phyloP scores from a whole-genome alignment of 2,113 vertebrate species.

The Pavo muticus region DNA sequence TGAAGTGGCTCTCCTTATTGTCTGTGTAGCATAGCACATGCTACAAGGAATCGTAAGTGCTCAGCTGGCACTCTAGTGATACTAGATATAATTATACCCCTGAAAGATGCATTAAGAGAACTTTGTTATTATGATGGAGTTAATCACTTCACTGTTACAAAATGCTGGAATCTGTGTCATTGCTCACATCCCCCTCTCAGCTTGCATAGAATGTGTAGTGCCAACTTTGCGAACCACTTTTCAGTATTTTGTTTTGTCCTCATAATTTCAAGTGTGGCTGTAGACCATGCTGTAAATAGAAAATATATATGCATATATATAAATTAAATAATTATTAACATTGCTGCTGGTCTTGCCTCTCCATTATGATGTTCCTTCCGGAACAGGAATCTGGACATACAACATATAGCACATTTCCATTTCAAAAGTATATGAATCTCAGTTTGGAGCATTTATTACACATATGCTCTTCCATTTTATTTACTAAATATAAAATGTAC shows the following conservation, averaged over 20 bases:
- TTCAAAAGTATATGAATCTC: not conserved
- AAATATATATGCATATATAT: not conserved
- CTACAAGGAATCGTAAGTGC: constrained; percentile 1
- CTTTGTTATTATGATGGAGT: constrained; percentile 35
- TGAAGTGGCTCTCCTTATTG: not conserved
- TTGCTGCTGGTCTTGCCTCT: not conserved
- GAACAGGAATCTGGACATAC: not conserved
- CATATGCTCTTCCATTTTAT: not conserved
- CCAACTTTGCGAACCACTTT: not conserved
- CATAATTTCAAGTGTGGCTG: not conserved
- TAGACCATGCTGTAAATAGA: not conserved
- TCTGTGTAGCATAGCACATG: not conserved
- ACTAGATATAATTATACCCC: constrained; percentile 44
- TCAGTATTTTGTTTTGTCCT: not conserved
- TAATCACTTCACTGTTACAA: constrained; percentile 5
- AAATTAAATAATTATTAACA: not conserved
- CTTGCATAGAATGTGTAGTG: not conserved
- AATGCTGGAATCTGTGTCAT: constrained; percentile 8
- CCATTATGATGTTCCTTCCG: not conserved
- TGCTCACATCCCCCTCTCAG: not conserved
- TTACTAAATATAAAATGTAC: not conserved
- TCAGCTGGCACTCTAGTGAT: constrained; percentile 51
- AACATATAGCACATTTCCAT: not conserved
- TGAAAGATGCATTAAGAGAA: constrained; percentile 36
- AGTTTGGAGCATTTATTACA: not conserved